Evolutionary conservation across 2,113 vertebrate species (phyloP), one percentile per base, ranked within the genome.

Genomic region (Pachypanchax playfairii): DNA sequence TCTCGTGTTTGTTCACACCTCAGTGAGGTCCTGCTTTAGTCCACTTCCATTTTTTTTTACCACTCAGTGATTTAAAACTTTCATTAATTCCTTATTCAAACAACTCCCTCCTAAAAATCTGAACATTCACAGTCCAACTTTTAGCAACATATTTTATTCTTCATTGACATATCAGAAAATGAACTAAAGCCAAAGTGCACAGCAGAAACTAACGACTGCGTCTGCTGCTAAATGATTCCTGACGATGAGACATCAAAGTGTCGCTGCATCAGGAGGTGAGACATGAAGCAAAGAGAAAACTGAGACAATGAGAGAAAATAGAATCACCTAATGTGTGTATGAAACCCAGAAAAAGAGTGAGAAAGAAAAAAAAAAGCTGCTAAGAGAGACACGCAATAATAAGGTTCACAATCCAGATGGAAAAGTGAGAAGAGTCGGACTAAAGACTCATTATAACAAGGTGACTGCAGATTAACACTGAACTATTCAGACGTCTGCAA

Each of bases 401-500:
- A 24, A 57, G 31, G 53, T 17, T 61, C 39, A 39, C 4, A 21
- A 64, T 28, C 36, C 35, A 22, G 47, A 54, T 17, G 43, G 47
- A 46, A 51, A 58, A 62, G 65, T 36, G 52, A 33, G 43, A 38
- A 41, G 39, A 58, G 28, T 50, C 42, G 43, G 59, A 69, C 61
- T 38, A 26, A 49, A 73, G 57, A 48, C 62, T 67, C 47, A 12
- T 38, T 46, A 61, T 20, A 57, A 57, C 57, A 63, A 69, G 57
- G 47, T 48, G 59, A 50, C 46, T 44, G 39, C 28, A 53, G 65
- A 61, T 71, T 70, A 73, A 69, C 66, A 61, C 46, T 17, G 56
- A 63, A 53, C 41, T 43, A 56, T 56, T 73, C 43, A 49, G 50
- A 54, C 62, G 65, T 69, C 63, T 68, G 59, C 50, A 60, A 50